A percentile compares a stretch with the other conserved stretches of the same genome.
Evolutionary conservation across 1,140 invertebrate genomes (phyloP).

Genomic region (Drosophila kurseongensis): DNA sequence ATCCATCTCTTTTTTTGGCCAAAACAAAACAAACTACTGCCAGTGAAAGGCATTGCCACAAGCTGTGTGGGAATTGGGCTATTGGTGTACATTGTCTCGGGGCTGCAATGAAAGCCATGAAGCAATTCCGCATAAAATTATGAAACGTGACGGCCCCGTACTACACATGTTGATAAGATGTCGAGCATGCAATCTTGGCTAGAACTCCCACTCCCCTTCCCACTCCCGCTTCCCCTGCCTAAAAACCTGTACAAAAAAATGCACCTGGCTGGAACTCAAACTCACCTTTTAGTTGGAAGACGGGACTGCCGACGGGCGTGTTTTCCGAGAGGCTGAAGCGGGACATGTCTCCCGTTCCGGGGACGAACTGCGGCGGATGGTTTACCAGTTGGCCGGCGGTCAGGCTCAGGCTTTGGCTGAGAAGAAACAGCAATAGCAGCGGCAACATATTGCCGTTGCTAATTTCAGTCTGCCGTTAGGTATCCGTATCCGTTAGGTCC

Average conservation of each 20-base stretch:
- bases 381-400: slow-evolving; percentile 85
- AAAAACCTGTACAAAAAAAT: background rate
- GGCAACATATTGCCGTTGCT: slow-evolving; percentile 77
- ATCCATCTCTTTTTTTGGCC: slow-evolving; percentile 28
- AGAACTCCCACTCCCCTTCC: background rate
- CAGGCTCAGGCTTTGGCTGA: slow-evolving; percentile 17
- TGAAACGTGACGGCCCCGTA: slow-evolving; percentile 50
- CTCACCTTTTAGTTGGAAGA: slow-evolving; percentile 90
- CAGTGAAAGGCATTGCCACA: slow-evolving; percentile 64
- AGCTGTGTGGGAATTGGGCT: slow-evolving; percentile 69
- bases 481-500: slow-evolving; percentile 66
- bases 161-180: slow-evolving; percentile 49
- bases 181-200: slow-evolving; percentile 35
- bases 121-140: slow-evolving; percentile 56
- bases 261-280: slow-evolving; percentile 7
- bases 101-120: slow-evolving; percentile 45
- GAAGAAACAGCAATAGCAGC: slow-evolving; percentile 42
- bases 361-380: slow-evolving; percentile 90
- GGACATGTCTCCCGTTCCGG: slow-evolving; percentile 91
- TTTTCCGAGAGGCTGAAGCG: slow-evolving; percentile 91
- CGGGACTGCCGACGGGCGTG: slow-evolving; percentile 90
- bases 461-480: slow-evolving; percentile 69
- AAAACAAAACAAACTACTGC: slow-evolving; percentile 38
- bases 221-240: background rate
- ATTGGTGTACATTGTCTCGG: slow-evolving; percentile 50